These are phyloP conservation scores for Mesopsocus fuscifrons DNA, from an alignment of 2,888 invertebrate genomes.

Conservation along the genomic window DNA sequence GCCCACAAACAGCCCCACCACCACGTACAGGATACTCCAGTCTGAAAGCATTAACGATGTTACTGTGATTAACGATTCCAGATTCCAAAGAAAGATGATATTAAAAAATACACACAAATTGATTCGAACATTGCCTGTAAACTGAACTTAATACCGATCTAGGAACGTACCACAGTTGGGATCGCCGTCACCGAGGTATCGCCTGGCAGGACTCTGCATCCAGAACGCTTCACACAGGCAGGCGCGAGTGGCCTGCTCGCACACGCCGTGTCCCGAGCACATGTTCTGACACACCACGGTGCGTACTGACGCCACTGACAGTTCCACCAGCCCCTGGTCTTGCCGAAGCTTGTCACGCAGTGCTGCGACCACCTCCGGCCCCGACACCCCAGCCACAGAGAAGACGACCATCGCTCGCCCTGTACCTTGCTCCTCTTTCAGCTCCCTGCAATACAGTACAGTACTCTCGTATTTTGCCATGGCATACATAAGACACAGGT, in stretches of 20 bases:
- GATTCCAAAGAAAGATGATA: too few species aligned
- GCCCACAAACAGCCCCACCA: slow-evolving; percentile 43
- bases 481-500: too few species aligned
- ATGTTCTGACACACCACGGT: slow-evolving; percentile 78
- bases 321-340: slow-evolving; percentile 48
- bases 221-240: slow-evolving; percentile 91
- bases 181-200: slow-evolving; percentile 43
- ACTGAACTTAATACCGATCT: neutral
- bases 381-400: slow-evolving; percentile 40
- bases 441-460: slow-evolving; percentile 11
- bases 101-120: slow-evolving; percentile 8
- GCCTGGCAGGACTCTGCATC: slow-evolving; percentile 71
- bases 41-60: slow-evolving; percentile 30
- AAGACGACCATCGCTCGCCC: slow-evolving; percentile 46
- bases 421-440: slow-evolving; percentile 34
- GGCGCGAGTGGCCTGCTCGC: slow-evolving; percentile 61
- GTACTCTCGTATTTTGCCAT: too few species aligned
- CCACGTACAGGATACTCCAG: slow-evolving; percentile 88
- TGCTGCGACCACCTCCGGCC: slow-evolving; percentile 42
- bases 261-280: slow-evolving; percentile 77
- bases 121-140: slow-evolving; percentile 4
- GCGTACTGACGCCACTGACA: slow-evolving; percentile 57
- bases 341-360: slow-evolving; percentile 47
- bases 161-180: slow-evolving; percentile 54
- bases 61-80: slow-evolving; percentile 11